Conservation (phyloP, 1,140 invertebrate genomes). For the Anthonomus grandis region DNA sequence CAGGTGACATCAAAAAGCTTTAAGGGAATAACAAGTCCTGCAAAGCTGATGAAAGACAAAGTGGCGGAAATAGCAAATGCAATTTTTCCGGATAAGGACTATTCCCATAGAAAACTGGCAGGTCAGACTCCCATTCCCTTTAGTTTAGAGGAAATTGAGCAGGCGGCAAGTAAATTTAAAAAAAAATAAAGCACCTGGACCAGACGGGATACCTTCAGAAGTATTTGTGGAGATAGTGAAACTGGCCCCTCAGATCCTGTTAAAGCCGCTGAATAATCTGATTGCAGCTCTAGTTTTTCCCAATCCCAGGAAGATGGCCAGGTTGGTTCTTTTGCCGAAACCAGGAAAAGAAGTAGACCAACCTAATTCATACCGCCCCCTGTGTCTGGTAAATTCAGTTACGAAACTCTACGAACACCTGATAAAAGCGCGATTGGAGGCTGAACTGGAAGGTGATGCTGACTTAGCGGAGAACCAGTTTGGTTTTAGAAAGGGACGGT, state of each 20-base stretch:
- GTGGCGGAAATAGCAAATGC: neutral
- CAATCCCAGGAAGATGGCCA: slow-evolving; percentile 10
- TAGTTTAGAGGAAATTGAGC: slow-evolving; percentile 10
- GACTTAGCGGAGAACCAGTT: slow-evolving; percentile 4
- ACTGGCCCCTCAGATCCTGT: slow-evolving; percentile 1
- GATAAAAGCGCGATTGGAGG: slow-evolving; percentile 3
- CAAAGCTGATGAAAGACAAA: neutral
- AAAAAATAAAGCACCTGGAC: slow-evolving; percentile 24
- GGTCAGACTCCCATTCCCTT: neutral
- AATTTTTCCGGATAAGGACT: neutral
- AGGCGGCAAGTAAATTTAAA: slow-evolving; percentile 10
- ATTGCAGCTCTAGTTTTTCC: slow-evolving; percentile 10
- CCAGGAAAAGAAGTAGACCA: neutral
- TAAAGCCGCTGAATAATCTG: slow-evolving; percentile 15
- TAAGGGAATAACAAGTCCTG: neutral
- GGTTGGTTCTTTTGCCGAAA: neutral
- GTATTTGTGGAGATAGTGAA: slow-evolving; percentile 11
- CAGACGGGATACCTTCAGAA: slow-evolving; percentile 22
- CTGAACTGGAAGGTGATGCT: slow-evolving; percentile 7
- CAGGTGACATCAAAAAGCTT: slow-evolving; percentile 1
- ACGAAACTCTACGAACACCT: slow-evolving; percentile 14
- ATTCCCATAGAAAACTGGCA: neutral
- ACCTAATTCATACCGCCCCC: slow-evolving; percentile 2
- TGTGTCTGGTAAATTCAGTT: slow-evolving; percentile 8
- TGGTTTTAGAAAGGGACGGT: slow-evolving; percentile 9